These are phyloP conservation scores for Serilophus lunatus DNA, from an alignment of 2,113 vertebrate species.

Conservation along the genomic window DNA sequence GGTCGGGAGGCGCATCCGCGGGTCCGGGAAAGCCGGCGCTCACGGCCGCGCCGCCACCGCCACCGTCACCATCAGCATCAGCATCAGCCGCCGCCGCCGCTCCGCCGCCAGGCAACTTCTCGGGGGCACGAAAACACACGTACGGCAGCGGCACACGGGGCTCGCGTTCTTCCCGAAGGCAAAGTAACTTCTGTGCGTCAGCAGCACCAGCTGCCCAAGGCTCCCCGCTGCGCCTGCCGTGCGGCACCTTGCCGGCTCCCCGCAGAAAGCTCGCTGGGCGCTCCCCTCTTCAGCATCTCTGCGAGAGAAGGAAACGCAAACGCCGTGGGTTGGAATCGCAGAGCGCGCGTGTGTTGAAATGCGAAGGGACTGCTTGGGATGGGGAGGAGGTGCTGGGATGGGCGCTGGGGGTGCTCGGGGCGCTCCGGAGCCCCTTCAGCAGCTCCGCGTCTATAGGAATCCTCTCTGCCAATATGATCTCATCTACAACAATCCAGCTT, in stretches of 20 bases:
- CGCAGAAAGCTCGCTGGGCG: background rate
- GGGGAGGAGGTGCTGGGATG: background rate
- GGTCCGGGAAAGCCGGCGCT: constrained; percentile 6
- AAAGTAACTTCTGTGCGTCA: constrained; percentile 21
- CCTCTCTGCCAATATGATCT: background rate
- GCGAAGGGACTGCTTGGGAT: background rate
- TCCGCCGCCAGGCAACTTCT: constrained; percentile 33
- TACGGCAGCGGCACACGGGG: background rate
- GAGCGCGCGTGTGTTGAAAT: background rate
- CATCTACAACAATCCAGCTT: background rate
- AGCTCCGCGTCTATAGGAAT: background rate
- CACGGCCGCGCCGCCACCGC: constrained; percentile 64
- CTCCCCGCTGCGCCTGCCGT: background rate
- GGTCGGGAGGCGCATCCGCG: constrained; percentile 4
- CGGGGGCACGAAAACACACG: background rate
- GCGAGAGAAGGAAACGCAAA: background rate
- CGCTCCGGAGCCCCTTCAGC: background rate
- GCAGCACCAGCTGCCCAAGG: constrained; percentile 21
- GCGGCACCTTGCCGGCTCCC: background rate
- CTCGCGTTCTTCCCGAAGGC: background rate
- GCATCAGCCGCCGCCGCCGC: constrained; percentile 56
- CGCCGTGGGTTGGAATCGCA: background rate
- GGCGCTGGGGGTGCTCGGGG: background rate
- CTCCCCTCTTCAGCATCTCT: background rate
- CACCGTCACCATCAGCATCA: no score